phyloP scores from a whole-genome alignment of 2,888 invertebrate species.

The Hartigia nigra region DNA sequence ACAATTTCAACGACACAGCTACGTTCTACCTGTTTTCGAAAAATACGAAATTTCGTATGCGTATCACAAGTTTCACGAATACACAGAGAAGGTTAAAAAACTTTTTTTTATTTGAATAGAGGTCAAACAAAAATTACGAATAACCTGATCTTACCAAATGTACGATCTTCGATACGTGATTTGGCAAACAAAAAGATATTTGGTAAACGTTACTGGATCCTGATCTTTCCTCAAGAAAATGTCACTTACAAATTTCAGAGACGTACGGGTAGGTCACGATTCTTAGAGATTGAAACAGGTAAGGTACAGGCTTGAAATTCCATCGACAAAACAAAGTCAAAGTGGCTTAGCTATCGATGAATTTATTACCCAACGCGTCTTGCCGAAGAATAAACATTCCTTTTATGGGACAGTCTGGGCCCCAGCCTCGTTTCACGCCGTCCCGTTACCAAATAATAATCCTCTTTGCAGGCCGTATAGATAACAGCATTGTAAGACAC shows the following conservation, averaged over 20 bases:
- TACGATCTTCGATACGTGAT: background rate
- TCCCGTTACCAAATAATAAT: slow-evolving; percentile 3
- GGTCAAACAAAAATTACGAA: background rate
- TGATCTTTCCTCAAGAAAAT: background rate
- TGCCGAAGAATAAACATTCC: slow-evolving; percentile 24
- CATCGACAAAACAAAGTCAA: background rate
- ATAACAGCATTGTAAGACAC: background rate
- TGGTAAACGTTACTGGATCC: background rate
- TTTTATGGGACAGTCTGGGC: slow-evolving; percentile 22
- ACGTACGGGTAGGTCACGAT: slow-evolving; percentile 12
- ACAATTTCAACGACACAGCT: background rate
- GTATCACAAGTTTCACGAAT: background rate
- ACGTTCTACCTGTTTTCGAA: background rate
- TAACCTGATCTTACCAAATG: background rate
- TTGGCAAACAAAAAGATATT: background rate
- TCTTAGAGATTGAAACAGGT: slow-evolving; percentile 23
- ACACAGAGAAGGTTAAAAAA: background rate
- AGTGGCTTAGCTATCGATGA: slow-evolving; percentile 21
- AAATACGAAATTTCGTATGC: background rate
- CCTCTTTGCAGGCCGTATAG: background rate
- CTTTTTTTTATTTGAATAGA: background rate
- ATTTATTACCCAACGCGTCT: slow-evolving; percentile 24
- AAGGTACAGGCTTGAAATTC: background rate
- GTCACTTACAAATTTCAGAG: background rate
- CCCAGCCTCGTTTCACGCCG: slow-evolving; percentile 11